Evolutionary conservation across 2,888 invertebrate species (phyloP).

Genomic region (Limenitis camilla): DNA sequence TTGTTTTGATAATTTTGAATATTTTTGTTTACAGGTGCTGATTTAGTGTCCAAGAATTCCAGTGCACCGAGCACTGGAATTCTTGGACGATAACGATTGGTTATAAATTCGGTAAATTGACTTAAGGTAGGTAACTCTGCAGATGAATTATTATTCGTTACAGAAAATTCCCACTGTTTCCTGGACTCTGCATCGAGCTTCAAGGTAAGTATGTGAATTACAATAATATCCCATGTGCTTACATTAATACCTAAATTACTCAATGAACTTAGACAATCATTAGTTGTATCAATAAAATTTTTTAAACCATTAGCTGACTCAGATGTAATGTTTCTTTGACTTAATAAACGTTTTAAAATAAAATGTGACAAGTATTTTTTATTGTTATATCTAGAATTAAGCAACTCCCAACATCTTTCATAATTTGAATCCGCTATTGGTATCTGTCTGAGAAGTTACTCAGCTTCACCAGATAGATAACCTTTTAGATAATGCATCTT

Average conservation of each 20-base stretch:
- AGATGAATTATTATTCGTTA: conserved; percentile 2
- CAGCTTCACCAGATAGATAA: conserved; percentile 25
- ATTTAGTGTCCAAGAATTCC: conserved; percentile 3
- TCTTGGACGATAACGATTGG: conserved; percentile 6
- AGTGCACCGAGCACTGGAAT: no score
- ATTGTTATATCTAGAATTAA: conserved; percentile 24
- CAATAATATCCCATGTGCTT: conserved; percentile 11
- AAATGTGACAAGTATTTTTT: conserved; percentile 21
- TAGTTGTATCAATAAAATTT: conserved; percentile 21
- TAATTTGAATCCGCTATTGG: conserved; percentile 21
- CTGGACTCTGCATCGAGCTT: conserved; percentile 15
- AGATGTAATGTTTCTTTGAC: conserved; percentile 23
- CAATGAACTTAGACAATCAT: conserved; percentile 21
- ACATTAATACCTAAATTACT: conserved; percentile 13
- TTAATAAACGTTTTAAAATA: conserved; percentile 18
- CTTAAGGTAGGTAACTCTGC: conserved; percentile 7
- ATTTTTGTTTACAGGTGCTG: neutral
- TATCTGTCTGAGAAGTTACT: conserved; percentile 22
- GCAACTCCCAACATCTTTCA: conserved; percentile 17
- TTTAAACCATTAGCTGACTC: conserved; percentile 10
- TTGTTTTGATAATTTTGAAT: neutral
- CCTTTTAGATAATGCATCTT: conserved; percentile 15
- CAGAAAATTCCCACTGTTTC: conserved; percentile 12
- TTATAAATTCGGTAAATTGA: conserved; percentile 7
- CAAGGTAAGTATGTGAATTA: conserved; percentile 11